Evolutionary conservation across 1,140 invertebrate genomes (phyloP).

Genomic region (Bacillus rossius): DNA sequence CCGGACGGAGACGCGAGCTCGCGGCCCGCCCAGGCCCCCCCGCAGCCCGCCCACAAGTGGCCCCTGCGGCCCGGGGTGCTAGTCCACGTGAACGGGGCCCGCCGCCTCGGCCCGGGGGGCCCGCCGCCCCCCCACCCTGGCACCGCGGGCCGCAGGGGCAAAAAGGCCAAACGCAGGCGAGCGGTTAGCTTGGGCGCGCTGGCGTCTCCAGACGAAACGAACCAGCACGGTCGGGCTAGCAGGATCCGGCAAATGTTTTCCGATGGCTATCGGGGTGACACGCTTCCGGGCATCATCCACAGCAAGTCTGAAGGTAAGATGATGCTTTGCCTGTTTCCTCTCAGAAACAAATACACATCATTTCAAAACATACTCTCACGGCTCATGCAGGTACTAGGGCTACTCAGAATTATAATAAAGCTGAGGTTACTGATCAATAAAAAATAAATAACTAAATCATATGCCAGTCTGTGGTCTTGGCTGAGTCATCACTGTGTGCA

Average conservation of each 20-base stretch:
- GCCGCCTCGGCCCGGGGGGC: conserved; percentile 45
- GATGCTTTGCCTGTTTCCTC: neutral
- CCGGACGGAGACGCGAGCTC: conserved; percentile 32
- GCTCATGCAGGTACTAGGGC: no score
- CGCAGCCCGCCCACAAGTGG: conserved; percentile 57
- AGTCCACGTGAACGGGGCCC: conserved; percentile 74
- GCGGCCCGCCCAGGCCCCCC: conserved; percentile 36
- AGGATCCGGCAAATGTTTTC: conserved; percentile 32
- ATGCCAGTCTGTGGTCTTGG: no score
- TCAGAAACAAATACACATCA: no score
- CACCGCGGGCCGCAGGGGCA: neutral
- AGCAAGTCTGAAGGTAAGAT: conserved; percentile 32
- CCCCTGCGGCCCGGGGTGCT: conserved; percentile 81
- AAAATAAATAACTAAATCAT: no score
- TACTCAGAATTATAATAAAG: no score
- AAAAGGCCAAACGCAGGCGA: conserved; percentile 9
- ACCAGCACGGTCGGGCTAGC: conserved; percentile 27
- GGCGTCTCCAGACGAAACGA: conserved; percentile 18
- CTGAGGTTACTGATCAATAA: no score
- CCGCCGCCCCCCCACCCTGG: conserved; percentile 15
- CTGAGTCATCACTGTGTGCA: no score
- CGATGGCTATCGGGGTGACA: conserved; percentile 25
- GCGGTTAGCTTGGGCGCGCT: conserved; percentile 4
- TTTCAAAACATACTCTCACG: no score
- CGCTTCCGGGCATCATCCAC: conserved; percentile 30